Evolutionary conservation across 2,888 invertebrate species (phyloP).

Genomic region (Ryuthela nishihirai): DNA sequence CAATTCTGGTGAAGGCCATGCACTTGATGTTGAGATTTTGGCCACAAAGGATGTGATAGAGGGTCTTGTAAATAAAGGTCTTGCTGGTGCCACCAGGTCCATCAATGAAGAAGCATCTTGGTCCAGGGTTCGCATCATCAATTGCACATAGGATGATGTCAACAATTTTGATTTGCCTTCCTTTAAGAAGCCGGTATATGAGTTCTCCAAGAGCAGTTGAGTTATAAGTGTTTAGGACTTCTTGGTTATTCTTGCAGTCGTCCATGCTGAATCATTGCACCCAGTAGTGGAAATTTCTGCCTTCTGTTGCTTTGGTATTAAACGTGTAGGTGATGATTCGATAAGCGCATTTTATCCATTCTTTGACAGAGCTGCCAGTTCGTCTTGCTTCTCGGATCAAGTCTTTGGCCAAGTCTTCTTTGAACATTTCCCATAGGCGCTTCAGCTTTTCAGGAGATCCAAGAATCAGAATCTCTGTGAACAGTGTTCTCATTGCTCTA

Average conservation of each 20-base stretch:
- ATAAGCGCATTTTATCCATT: background rate
- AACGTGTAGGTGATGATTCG: background rate
- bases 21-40: background rate
- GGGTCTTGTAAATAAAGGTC: no score
- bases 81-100: no score
- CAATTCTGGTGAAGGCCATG: background rate
- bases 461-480: background rate
- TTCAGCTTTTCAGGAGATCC: background rate
- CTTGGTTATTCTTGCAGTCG: background rate
- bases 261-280: background rate
- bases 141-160: background rate
- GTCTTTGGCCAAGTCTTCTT: background rate
- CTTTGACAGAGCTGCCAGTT: background rate
- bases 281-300: background rate
- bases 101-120: no score
- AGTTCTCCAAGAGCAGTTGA: background rate
- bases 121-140: no score
- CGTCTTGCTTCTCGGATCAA: background rate
- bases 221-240: background rate
- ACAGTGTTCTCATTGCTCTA: background rate
- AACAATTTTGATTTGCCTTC: background rate
- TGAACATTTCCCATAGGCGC: background rate
- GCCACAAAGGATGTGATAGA: no score
- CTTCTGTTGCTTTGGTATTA: background rate
- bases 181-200: background rate